Evolutionary conservation across 2,797 vertebrate genomes (phyloP).

Genomic region (Luscinia megarhynchos): DNA sequence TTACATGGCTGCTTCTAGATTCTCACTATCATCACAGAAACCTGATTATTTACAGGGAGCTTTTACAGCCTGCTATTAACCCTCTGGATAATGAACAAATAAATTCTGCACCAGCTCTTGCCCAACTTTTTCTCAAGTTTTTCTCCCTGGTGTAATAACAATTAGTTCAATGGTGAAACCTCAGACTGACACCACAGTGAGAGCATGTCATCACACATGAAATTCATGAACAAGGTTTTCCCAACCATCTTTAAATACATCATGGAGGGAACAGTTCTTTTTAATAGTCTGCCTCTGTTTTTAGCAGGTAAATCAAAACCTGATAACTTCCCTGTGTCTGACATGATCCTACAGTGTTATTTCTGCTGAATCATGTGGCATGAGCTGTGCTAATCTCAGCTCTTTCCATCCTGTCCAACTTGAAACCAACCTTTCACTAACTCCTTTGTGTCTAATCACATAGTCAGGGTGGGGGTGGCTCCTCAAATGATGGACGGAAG

Average conservation of each 20-base stretch:
- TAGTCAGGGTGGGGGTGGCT: background rate
- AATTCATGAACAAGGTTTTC: background rate
- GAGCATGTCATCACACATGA: background rate
- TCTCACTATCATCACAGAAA: background rate
- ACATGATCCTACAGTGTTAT: background rate
- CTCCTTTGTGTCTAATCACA: background rate
- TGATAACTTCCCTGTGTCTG: background rate
- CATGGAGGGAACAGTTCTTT: background rate
- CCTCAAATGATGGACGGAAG: background rate
- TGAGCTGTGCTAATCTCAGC: background rate
- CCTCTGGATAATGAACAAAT: background rate
- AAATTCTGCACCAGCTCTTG: background rate
- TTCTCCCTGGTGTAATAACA: background rate
- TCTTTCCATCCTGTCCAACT: background rate
- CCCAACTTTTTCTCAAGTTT: background rate
- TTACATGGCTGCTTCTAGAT: background rate
- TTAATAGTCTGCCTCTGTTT: background rate
- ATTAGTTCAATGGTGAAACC: background rate
- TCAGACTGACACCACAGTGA: background rate
- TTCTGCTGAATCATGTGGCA: background rate
- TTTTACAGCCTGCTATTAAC: background rate
- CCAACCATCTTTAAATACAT: background rate
- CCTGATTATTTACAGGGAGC: background rate
- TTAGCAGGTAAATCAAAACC: background rate
- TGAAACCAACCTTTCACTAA: background rate